Evolutionary conservation across 2,888 invertebrate species (phyloP).

Genomic region (Hypercompe scribonia): DNA sequence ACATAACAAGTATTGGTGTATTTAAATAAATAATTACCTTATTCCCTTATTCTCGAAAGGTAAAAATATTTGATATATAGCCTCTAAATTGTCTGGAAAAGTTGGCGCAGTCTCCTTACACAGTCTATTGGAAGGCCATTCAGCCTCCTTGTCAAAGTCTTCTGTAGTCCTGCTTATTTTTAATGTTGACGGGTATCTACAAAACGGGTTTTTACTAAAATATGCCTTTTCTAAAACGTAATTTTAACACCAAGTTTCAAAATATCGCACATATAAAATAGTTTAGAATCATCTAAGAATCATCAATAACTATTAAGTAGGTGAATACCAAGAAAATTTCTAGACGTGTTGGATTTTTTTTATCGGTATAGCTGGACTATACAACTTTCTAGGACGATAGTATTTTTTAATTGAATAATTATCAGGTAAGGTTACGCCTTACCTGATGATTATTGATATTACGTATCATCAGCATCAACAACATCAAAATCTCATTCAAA

Average conservation of each 20-base stretch:
- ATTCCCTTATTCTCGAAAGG: slow-evolving; percentile 93
- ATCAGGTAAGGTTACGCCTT: too few species aligned
- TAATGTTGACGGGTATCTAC: slow-evolving; percentile 82
- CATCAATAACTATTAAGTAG: not conserved
- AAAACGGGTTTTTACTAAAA: not conserved
- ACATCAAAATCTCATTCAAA: too few species aligned
- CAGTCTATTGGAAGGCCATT: slow-evolving; percentile 85
- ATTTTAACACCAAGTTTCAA: not conserved
- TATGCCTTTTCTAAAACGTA: not conserved
- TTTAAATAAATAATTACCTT: slow-evolving; percentile 79
- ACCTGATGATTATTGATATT: too few species aligned
- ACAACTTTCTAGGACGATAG: not conserved
- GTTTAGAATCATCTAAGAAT: not conserved
- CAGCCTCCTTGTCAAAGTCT: slow-evolving; percentile 83
- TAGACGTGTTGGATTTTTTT: not conserved
- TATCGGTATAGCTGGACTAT: not conserved
- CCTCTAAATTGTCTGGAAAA: slow-evolving; percentile 78
- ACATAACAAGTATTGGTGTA: not conserved
- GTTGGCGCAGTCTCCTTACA: slow-evolving; percentile 76
- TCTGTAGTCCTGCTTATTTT: slow-evolving; percentile 78
- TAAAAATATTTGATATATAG: slow-evolving; percentile 89
- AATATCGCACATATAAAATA: not conserved
- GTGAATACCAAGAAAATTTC: not conserved
- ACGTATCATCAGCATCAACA: too few species aligned
- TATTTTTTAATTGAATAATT: too few species aligned